A percentile compares a stretch with the other conserved stretches of the same genome.
Evolutionary conservation across 1,140 invertebrate genomes (phyloP).

Genomic region (Nasonia vitripennis): DNA sequence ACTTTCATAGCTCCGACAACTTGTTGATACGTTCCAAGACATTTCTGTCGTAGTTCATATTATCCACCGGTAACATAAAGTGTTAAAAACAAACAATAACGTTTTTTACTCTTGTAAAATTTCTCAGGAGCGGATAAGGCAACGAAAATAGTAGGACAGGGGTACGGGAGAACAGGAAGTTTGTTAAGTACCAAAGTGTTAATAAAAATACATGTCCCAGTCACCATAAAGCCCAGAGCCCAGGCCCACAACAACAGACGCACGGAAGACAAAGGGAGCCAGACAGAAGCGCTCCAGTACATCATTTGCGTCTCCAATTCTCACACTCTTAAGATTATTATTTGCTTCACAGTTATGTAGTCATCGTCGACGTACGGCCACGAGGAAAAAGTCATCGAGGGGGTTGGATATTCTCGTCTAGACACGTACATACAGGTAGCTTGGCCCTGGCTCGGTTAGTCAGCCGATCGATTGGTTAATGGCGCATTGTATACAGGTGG

Average conservation of each 20-base stretch:
- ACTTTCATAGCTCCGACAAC: neutral
- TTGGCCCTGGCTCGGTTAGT: conserved; percentile 14
- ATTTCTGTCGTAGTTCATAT: too few species aligned
- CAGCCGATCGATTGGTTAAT: conserved; percentile 32
- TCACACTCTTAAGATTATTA: neutral
- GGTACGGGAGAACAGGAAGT: conserved; percentile 2
- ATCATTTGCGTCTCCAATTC: neutral
- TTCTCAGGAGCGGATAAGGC: neutral
- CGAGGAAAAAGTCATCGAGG: neutral
- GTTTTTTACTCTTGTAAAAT: too few species aligned
- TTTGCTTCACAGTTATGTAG: neutral
- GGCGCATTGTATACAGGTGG: conserved; percentile 6
- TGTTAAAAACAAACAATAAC: neutral
- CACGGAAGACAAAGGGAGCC: conserved; percentile 23
- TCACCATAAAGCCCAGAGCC: conserved; percentile 51
- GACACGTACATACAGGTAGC: neutral
- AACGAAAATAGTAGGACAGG: neutral
- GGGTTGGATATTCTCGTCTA: neutral
- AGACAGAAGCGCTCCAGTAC: neutral
- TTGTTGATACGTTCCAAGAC: too few species aligned
- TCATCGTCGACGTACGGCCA: neutral
- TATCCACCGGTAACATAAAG: neutral
- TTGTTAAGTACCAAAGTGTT: conserved; percentile 55
- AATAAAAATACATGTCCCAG: conserved; percentile 50
- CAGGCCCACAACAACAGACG: conserved; percentile 37